A percentile compares a stretch with the other conserved stretches of the same genome.
Evolutionary conservation across 1,140 invertebrate genomes (phyloP).

Genomic region (Chlorops oryzae): DNA sequence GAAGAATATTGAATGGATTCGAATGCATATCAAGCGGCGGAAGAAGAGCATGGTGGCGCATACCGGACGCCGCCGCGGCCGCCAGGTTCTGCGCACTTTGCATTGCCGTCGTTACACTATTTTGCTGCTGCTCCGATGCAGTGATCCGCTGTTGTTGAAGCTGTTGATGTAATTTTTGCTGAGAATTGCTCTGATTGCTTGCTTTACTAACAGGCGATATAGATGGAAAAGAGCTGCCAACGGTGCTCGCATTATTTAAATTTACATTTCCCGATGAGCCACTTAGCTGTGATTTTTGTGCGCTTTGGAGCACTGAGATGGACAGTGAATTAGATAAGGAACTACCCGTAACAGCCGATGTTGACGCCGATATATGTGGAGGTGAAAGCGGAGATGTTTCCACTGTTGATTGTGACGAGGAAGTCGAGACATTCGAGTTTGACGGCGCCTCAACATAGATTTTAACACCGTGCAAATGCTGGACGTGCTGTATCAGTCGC

Average conservation of each 20-base stretch:
- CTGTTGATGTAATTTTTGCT: slow-evolving; percentile 31
- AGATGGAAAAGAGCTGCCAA: neutral
- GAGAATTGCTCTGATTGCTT: slow-evolving; percentile 31
- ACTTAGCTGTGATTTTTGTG: slow-evolving; percentile 1
- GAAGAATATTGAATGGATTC: slow-evolving; percentile 61
- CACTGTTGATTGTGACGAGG: slow-evolving; percentile 9
- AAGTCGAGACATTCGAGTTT: slow-evolving; percentile 13
- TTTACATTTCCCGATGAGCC: slow-evolving; percentile 4
- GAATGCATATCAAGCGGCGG: slow-evolving; percentile 60
- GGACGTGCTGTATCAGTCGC: slow-evolving; percentile 89
- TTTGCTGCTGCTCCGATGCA: slow-evolving; percentile 49
- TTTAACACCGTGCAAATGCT: slow-evolving; percentile 87
- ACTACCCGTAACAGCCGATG: neutral
- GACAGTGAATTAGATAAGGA: neutral
- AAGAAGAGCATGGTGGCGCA: slow-evolving; percentile 58
- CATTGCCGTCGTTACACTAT: slow-evolving; percentile 50
- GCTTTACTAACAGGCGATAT: slow-evolving; percentile 21
- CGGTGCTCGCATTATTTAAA: slow-evolving; percentile 11
- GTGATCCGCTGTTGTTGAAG: slow-evolving; percentile 28
- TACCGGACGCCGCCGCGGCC: slow-evolving; percentile 54
- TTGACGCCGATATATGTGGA: neutral
- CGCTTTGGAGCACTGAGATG: neutral
- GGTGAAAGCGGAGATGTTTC: slow-evolving; percentile 3
- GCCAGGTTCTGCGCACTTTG: slow-evolving; percentile 55
- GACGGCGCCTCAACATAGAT: slow-evolving; percentile 71